Percentiles rank a stretch among this genome's conserved stretches.
phyloP scores from a whole-genome alignment of 2,113 vertebrate species.

The Burhinus bistriatus region DNA sequence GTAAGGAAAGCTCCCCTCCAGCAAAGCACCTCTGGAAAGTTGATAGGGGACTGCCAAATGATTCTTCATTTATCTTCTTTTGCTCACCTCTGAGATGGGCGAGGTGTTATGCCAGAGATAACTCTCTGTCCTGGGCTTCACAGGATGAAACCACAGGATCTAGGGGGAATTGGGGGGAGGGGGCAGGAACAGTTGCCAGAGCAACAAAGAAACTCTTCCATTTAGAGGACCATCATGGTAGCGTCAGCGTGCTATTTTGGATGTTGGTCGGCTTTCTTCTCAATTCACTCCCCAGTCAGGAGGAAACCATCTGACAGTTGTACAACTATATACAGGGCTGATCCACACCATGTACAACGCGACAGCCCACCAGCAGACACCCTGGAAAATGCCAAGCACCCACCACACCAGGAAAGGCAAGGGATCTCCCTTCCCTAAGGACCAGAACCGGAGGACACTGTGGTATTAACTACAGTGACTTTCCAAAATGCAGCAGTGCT shows the following conservation, averaged over 20 bases:
- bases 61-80: background rate
- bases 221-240: background rate
- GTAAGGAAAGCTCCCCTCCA: background rate
- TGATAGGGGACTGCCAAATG: background rate
- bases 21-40: background rate
- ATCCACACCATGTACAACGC: fast-evolving
- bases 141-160: background rate
- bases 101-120: background rate
- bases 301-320: background rate
- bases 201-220: background rate
- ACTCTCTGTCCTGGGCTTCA: background rate
- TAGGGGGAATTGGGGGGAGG: background rate
- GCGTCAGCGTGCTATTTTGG: too few relatives aligned
- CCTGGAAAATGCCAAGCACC: background rate
- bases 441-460: background rate
- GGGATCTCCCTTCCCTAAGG: background rate
- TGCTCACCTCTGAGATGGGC: background rate
- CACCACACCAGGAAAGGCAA: background rate
- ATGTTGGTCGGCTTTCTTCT: background rate
- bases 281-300: too few relatives aligned
- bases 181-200: background rate
- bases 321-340: fast-evolving
- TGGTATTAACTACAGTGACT: too few relatives aligned
- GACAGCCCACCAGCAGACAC: background rate
- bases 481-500: background rate